Evolutionary conservation across 2,888 invertebrate genomes (phyloP).

Genomic region (Nycteola revayana): DNA sequence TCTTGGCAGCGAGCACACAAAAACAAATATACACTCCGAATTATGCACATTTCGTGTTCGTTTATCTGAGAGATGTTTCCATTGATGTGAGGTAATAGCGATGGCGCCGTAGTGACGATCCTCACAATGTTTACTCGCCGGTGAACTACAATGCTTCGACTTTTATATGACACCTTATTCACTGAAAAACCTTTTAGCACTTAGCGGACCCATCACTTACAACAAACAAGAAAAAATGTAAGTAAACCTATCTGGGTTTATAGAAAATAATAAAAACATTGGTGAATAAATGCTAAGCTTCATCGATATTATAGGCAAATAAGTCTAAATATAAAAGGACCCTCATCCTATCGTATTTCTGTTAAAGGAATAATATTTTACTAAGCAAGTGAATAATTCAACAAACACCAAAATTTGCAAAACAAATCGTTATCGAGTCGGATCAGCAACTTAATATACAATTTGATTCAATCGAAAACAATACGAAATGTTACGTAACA

Average conservation of each 20-base stretch:
- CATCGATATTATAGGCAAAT: not conserved
- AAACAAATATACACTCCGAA: conserved; percentile 44
- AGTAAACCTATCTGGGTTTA: too few species aligned
- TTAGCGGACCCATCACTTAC: conserved; percentile 9
- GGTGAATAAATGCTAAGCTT: too few species aligned
- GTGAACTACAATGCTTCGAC: conserved; percentile 19
- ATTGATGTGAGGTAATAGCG: conserved; percentile 55
- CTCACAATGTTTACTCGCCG: conserved; percentile 47
- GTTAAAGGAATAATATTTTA: conserved; percentile 1
- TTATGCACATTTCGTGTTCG: conserved; percentile 46
- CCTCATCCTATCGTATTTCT: not conserved
- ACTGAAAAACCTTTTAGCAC: conserved; percentile 40
- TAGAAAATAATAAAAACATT: too few species aligned
- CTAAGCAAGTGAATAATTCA: conserved; percentile 12
- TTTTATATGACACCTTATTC: conserved; percentile 30
- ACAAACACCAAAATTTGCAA: conserved; percentile 2
- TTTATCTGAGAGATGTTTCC: conserved; percentile 52
- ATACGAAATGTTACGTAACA: not conserved
- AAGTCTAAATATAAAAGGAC: conserved; percentile 9
- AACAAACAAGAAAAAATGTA: too few species aligned
- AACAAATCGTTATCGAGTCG: conserved; percentile 1
- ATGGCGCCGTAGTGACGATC: conserved; percentile 59
- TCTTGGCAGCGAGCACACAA: conserved; percentile 41
- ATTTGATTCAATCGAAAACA: not conserved
- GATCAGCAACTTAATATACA: not conserved